phyloP scores from a whole-genome alignment of 2,113 vertebrate species.

The Lampris megalopsis region DNA sequence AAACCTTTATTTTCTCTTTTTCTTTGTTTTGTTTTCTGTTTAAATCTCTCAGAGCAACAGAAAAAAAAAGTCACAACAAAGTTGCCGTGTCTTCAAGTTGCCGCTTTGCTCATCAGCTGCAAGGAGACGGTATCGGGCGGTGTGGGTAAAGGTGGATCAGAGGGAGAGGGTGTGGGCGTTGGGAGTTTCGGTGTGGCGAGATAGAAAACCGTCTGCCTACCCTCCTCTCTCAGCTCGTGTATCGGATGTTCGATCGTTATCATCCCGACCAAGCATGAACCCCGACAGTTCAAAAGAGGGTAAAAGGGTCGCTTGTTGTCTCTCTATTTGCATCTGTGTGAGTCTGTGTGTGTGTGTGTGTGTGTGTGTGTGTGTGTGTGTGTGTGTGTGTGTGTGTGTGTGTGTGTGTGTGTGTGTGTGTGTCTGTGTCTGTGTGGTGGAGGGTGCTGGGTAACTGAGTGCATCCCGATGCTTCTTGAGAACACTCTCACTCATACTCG shows the following conservation, averaged over 20 bases:
- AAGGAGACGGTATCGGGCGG: slow-evolving; percentile 57
- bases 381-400: too few relatives aligned
- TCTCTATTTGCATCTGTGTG: slow-evolving; percentile 65
- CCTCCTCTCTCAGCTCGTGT: slow-evolving; percentile 21
- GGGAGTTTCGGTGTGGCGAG: slow-evolving; percentile 37
- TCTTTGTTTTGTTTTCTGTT: slow-evolving; percentile 23
- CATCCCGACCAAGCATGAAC: slow-evolving; percentile 44
- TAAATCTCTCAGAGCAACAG: slow-evolving; percentile 45
- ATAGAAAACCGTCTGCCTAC: slow-evolving; percentile 42
- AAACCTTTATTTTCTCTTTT: too few relatives aligned
- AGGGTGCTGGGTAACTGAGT: slow-evolving; percentile 51
- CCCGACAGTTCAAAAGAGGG: slow-evolving; percentile 51
- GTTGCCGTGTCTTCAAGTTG: slow-evolving; percentile 60
- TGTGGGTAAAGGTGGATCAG: slow-evolving; percentile 32
- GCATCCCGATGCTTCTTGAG: slow-evolving; percentile 69
- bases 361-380: too few relatives aligned
- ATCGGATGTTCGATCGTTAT: slow-evolving; percentile 52
- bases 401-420: too few relatives aligned
- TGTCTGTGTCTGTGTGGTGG: too few relatives aligned
- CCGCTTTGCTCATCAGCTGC: slow-evolving; percentile 79
- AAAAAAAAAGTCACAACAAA: slow-evolving; percentile 73
- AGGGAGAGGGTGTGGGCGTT: slow-evolving; percentile 10
- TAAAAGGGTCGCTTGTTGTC: slow-evolving; percentile 47
- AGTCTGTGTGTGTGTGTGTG: too few relatives aligned
- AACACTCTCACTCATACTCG: slow-evolving; percentile 70